These are phyloP conservation scores for Phthorimaea operculella DNA, from an alignment of 1,140 invertebrate species.

Conservation along the genomic window DNA sequence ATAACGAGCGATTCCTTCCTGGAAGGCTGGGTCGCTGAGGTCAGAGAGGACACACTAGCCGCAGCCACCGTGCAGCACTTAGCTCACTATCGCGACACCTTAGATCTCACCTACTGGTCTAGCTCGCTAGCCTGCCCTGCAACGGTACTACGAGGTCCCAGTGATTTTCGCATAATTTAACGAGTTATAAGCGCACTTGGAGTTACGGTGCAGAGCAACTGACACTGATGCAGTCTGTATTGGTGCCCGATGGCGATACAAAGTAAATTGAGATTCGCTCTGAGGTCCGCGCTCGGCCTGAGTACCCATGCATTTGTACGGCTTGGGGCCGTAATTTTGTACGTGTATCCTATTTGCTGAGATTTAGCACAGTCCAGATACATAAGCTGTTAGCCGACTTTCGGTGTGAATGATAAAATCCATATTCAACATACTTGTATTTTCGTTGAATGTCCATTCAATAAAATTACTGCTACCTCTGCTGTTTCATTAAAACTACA, in stretches of 20 bases:
- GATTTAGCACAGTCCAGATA: background rate
- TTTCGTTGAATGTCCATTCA: too few species aligned
- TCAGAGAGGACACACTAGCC: conserved; percentile 6
- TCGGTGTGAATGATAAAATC: too few species aligned
- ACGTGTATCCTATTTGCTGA: background rate
- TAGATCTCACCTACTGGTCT: background rate
- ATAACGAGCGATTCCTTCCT: background rate
- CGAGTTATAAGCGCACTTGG: background rate
- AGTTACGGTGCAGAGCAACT: background rate
- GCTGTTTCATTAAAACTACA: too few species aligned
- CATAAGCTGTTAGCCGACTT: too few species aligned
- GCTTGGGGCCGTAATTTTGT: background rate
- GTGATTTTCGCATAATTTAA: conserved; percentile 1
- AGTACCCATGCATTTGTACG: background rate
- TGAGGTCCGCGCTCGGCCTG: background rate
- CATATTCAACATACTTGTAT: too few species aligned
- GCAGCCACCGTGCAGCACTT: conserved; percentile 5
- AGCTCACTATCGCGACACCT: conserved; percentile 8
- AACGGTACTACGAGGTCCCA: conserved; percentile 1
- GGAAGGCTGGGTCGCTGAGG: conserved; percentile 7
- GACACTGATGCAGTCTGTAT: background rate
- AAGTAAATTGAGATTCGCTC: background rate
- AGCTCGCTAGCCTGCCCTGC: background rate
- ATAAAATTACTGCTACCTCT: too few species aligned
- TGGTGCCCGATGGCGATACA: background rate